Evolutionary conservation across 2,113 vertebrate genomes (phyloP).

Genomic region (Fregata magnificens): DNA sequence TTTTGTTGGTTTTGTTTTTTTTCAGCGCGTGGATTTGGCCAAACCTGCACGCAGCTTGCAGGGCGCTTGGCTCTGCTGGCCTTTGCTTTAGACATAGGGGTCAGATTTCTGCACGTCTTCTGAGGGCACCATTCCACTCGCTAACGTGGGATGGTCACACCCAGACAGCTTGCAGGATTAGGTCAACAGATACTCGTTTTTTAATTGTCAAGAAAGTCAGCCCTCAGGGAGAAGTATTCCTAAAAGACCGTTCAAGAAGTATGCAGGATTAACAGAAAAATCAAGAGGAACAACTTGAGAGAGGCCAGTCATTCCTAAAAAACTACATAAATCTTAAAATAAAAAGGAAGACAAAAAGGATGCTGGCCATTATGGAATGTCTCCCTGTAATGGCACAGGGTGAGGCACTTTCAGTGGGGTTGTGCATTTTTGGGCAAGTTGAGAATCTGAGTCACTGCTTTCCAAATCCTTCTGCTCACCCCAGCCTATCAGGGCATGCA

Average conservation of each 20-base stretch:
- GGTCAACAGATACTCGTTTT: constrained; percentile 30
- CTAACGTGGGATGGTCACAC: constrained; percentile 53
- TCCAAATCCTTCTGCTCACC: constrained; percentile 66
- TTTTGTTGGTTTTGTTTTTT: neutral
- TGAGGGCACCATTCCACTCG: constrained; percentile 46
- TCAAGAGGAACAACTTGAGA: neutral
- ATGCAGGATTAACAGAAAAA: neutral
- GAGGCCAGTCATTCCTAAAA: neutral
- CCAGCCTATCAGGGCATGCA: constrained; percentile 74
- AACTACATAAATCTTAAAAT: neutral
- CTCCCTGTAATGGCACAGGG: neutral
- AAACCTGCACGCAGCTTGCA: neutral
- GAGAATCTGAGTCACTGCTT: constrained; percentile 55
- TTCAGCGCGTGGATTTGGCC: neutral
- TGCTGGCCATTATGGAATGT: neutral
- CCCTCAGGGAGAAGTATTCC: constrained; percentile 41
- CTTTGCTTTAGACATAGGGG: neutral
- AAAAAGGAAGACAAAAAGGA: neutral
- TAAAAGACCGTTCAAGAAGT: neutral
- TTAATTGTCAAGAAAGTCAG: constrained; percentile 41
- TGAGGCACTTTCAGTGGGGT: constrained; percentile 15
- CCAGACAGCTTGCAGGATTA: constrained; percentile 46
- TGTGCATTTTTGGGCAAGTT: constrained; percentile 48
- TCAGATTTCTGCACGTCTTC: constrained; percentile 12
- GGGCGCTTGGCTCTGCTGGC: neutral